Evolutionary conservation across 2,888 invertebrate genomes (phyloP), one percentile per base, ranked within the genome.

Genomic region (Cryptophagus acutangulus): DNA sequence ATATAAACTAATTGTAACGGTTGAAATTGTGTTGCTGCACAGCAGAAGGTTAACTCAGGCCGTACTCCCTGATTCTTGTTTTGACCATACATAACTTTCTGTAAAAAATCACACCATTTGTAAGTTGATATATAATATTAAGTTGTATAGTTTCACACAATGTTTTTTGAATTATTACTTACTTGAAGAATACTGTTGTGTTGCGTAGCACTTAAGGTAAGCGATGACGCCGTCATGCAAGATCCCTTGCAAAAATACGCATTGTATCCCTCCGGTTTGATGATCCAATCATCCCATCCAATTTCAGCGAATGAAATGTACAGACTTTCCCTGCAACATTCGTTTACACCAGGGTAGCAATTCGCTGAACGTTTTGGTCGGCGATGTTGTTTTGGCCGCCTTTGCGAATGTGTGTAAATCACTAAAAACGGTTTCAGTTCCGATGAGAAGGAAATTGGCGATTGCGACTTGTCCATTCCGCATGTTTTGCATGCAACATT

Each of bases 251-350:
- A 91, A 71, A 88, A 90, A 66, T 88, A 88, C 0, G 91, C 90
- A 57, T 89, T 82, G 66, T 90, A 91, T 1, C 87, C 88, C 9
- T 76, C 74, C 0, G 91, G 91, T 49, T 80, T 75, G 47, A 91
- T 77, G 43, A 91, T 88, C 90, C 90, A 91, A 65, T 88, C 84
- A 53, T 82, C 81, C 91, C 91, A 91, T 33, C 89, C 89, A 38
- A 91, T 81, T 28, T 88, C 87, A 44, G 79, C 79, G 62, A 91
- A 91, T 48, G 84, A 84, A 45, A 92, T 83, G 61, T 84, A 86
- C 1, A 91, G 73, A 25, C 83, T 82, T 62, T 90, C 89, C 9
- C 88, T 72, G 63, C 91, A 91, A 65, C 90, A 91, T 55, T 87
- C 87, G 20, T 79, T 82, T 47, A 81, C 71, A 2, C 78, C 79